A percentile compares a stretch with the other conserved stretches of the same genome.
Evolutionary conservation across 37 sponge, comb jelly and placozoan genomes (phyloP).

Genomic region (Haliclona indistincta): DNA sequence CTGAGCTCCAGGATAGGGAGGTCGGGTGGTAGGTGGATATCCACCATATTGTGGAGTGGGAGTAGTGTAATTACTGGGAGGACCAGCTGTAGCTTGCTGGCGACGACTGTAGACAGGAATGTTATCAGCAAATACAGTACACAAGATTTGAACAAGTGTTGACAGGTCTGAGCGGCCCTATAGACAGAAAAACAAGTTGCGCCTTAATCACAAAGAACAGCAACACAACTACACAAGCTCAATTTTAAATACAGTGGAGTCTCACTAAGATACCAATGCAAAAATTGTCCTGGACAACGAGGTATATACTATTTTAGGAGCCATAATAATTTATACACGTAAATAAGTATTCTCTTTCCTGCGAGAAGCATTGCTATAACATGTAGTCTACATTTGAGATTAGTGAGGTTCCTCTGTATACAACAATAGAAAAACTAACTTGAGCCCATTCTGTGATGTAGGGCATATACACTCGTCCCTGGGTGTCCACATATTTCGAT

Average conservation of each 20-base stretch:
- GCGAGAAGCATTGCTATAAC: not conserved
- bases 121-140: conserved; percentile 77
- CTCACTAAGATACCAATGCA: too few species aligned
- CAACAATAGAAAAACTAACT: conserved; percentile 35
- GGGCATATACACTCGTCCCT: conserved; percentile 91
- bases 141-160: conserved; percentile 84
- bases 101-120: conserved; percentile 88
- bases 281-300: too few species aligned
- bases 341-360: too few species aligned
- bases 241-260: too few species aligned
- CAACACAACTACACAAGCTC: too few species aligned
- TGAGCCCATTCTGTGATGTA: conserved; percentile 95
- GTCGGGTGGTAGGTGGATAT: conserved; percentile 21
- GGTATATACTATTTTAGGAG: too few species aligned
- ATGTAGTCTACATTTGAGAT: not conserved
- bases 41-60: conserved; percentile 8
- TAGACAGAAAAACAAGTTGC: not conserved
- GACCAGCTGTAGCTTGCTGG: conserved; percentile 13
- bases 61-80: conserved; percentile 12
- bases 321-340: too few species aligned
- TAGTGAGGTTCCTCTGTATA: not conserved
- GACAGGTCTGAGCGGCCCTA: conserved; percentile 80
- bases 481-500: conserved; percentile 84
- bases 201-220: too few species aligned
- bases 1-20: conserved; percentile 18